phyloP scores from a whole-genome alignment of 2,888 invertebrate species.

The Drosophila diplacantha region DNA sequence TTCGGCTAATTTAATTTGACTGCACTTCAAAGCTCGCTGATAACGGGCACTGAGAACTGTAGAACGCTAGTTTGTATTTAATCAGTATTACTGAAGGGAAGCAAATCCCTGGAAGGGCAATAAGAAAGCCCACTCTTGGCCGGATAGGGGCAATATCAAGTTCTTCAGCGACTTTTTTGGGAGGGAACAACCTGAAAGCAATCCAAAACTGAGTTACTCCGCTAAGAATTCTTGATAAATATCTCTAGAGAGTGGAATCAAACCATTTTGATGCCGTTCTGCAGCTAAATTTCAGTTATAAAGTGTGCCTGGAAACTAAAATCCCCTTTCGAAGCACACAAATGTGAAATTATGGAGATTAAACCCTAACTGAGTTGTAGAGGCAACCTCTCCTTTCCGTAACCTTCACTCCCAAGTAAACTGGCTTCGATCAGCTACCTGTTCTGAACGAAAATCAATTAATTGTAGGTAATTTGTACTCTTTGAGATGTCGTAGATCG shows the following conservation, averaged over 20 bases:
- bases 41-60: neutral
- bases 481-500: neutral
- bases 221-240: no score
- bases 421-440: neutral
- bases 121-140: no score
- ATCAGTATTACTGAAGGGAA: neutral
- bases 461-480: neutral
- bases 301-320: neutral
- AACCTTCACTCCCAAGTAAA: neutral
- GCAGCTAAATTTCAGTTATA: no score
- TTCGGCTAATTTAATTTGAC: constrained; percentile 30
- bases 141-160: neutral
- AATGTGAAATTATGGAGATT: neutral
- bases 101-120: neutral
- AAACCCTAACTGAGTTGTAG: neutral
- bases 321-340: neutral
- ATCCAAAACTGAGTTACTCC: no score
- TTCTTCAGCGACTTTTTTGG: neutral
- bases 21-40: constrained; percentile 4
- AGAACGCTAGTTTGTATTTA: neutral
- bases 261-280: no score
- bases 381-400: neutral
- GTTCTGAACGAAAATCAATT: neutral
- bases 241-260: no score
- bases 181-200: no score